Evolutionary conservation across 2,113 vertebrate species (phyloP).

Genomic region (Gorsachius goisagi): DNA sequence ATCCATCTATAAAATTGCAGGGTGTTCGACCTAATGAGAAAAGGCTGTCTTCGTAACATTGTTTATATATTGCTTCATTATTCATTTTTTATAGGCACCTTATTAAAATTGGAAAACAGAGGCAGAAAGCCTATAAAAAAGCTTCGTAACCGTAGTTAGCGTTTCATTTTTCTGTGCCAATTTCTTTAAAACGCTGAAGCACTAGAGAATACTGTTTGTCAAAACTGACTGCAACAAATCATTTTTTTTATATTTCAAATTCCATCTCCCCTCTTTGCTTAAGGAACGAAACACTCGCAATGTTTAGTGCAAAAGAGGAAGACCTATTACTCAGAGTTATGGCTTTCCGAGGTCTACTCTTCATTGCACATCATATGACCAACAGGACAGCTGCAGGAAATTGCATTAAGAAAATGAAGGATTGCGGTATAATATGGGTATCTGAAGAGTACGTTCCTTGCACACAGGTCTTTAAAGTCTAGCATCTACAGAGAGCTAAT

Average conservation of each 20-base stretch:
- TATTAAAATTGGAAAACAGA: constrained; percentile 52
- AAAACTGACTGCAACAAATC: constrained; percentile 38
- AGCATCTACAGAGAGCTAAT: constrained; percentile 39
- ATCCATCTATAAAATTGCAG: neutral
- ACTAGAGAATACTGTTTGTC: constrained; percentile 12
- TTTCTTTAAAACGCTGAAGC: constrained; percentile 7
- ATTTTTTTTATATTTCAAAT: neutral
- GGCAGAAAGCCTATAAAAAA: constrained; percentile 11
- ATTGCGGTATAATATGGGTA: neutral
- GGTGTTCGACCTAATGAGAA: neutral
- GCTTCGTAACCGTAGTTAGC: neutral
- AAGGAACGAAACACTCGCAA: constrained; percentile 7
- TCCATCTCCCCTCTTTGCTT: neutral
- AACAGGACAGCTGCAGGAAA: constrained; percentile 3
- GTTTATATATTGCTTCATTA: constrained; percentile 38
- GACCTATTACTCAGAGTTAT: neutral
- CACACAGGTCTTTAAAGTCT: constrained; percentile 14
- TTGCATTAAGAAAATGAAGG: constrained; percentile 27
- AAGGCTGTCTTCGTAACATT: neutral
- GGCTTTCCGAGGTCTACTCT: neutral
- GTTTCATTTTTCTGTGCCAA: constrained; percentile 40
- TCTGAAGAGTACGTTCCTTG: constrained; percentile 2
- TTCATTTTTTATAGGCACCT: constrained; percentile 34
- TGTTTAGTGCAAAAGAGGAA: constrained; percentile 19
- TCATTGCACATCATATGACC: neutral